Base-by-base conservation (phyloP, 2,797 vertebrate species). In the Hippocampus kuda region DNA sequence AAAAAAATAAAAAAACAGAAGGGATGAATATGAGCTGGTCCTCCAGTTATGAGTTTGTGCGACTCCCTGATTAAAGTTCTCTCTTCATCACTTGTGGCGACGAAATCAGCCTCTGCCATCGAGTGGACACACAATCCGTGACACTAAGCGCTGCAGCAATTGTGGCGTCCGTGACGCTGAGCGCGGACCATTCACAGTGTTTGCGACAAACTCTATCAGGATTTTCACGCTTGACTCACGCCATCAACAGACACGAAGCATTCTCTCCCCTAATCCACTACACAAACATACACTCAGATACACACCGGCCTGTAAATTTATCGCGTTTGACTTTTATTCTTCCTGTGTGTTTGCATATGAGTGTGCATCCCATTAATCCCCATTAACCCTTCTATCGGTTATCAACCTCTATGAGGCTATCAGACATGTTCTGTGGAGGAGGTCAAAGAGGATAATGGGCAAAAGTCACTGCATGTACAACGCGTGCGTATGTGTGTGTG, bases 331-430 rank as follows among this genome's bases (percentile, higher is more conserved):
- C 70, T 79, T 56, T 69, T 68, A 65, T 75, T 70, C 66, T 60
- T 22, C 5, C 68, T 65, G 57, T 59, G 20, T 67, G 70, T 73
- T 70, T 56, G 66, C 70, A 12, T 73, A 42, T 76, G 77, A 79
- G 76, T 75, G 67, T 75, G 56, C 64, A 77, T 76, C 79, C 82
- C 84, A 88, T 87, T 89, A 88, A 89, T 88, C 82, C 82, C 84
- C 78, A 84, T 88, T 89, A 90, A 88, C 86, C 86, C 81, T 70
- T 81, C 75, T 79, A 79, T 80, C 81, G 78, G 80, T 83, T 86
- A 88, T 86, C 83, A 88, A 77, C 72, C 77, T 76, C 70, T 53
- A 61, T 66, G 49, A 80, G 80, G 81, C 81, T 81, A 87, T 86
- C 81, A 86, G 75, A 80, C 73, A 71, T 65, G 78, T 83, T 78